Conservation (phyloP, 1,140 invertebrate species). For the Temnothorax curvispinosus region DNA sequence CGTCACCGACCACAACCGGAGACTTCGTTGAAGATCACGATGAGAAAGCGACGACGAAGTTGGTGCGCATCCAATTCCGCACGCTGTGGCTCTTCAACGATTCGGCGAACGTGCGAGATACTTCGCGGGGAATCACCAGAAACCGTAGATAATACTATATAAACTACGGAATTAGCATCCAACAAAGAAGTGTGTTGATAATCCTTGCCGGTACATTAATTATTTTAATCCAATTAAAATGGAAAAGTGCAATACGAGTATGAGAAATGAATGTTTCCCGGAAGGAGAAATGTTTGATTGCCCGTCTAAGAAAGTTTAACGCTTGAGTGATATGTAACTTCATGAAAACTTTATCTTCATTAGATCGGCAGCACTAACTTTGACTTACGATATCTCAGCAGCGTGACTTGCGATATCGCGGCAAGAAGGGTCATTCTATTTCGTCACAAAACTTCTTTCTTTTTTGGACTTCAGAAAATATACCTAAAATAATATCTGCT, state of each 20-base stretch:
- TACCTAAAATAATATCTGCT: neutral
- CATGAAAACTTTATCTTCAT: neutral
- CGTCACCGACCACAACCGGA: slow-evolving; percentile 24
- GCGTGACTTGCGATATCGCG: neutral
- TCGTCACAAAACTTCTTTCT: neutral
- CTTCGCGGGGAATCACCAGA: slow-evolving; percentile 19
- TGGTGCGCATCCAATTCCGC: slow-evolving; percentile 62
- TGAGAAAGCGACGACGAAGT: slow-evolving; percentile 31
- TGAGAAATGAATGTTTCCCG: neutral
- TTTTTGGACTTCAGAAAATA: neutral
- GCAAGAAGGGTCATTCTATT: neutral
- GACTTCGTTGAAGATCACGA: slow-evolving; percentile 52
- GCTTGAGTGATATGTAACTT: neutral
- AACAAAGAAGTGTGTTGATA: neutral
- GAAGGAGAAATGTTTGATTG: neutral
- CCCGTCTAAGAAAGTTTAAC: neutral
- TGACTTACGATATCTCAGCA: neutral
- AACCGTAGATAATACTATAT: neutral
- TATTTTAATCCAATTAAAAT: neutral
- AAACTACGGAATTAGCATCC: neutral
- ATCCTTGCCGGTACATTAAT: neutral
- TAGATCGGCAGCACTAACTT: neutral
- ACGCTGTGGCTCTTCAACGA: neutral
- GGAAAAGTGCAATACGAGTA: neutral
- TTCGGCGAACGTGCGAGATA: neutral